A percentile compares a stretch with the other conserved stretches of the same genome.
phyloP scores from a whole-genome alignment of 2,797 vertebrate species.

The Danio jaintianensis region DNA sequence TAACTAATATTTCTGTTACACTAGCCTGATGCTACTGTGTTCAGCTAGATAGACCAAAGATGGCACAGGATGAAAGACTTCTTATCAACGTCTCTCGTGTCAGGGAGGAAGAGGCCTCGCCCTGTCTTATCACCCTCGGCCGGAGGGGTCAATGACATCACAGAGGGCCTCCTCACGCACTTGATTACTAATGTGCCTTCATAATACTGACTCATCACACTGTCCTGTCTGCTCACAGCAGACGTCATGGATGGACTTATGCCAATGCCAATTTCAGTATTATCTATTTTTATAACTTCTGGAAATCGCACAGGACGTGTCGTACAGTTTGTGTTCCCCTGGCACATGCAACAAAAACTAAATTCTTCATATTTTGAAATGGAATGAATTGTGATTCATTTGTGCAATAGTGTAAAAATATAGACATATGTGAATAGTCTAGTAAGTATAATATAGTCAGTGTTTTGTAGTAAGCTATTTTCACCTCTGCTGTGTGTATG shows the following conservation, averaged over 20 bases:
- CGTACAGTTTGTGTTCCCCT: background rate
- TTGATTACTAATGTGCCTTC: slow-evolving; percentile 14
- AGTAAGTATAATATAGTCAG: slow-evolving; percentile 26
- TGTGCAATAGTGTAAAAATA: background rate
- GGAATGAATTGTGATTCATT: too few relatives aligned
- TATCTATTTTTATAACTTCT: slow-evolving; percentile 46
- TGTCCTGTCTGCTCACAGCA: slow-evolving; percentile 43
- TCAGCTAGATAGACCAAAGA: slow-evolving; percentile 17
- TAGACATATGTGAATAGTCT: background rate
- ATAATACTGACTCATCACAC: slow-evolving; percentile 38
- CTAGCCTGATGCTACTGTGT: background rate
- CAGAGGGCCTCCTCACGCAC: slow-evolving; percentile 6
- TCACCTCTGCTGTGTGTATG: background rate
- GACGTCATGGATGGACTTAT: slow-evolving; percentile 19
- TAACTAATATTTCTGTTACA: background rate
- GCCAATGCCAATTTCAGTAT: slow-evolving; percentile 42
- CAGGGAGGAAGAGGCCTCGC: slow-evolving; percentile 67
- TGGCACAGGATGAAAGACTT: slow-evolving; percentile 34
- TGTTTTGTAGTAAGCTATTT: slow-evolving; percentile 27
- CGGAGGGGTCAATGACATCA: slow-evolving; percentile 72
- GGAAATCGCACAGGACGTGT: slow-evolving; percentile 3
- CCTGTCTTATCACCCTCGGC: slow-evolving; percentile 72
- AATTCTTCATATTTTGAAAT: background rate
- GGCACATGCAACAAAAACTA: background rate
- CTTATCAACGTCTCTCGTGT: slow-evolving; percentile 57